Base-by-base conservation (phyloP, 2,113 vertebrate genomes). In the Nycticryphes semicollaris region DNA sequence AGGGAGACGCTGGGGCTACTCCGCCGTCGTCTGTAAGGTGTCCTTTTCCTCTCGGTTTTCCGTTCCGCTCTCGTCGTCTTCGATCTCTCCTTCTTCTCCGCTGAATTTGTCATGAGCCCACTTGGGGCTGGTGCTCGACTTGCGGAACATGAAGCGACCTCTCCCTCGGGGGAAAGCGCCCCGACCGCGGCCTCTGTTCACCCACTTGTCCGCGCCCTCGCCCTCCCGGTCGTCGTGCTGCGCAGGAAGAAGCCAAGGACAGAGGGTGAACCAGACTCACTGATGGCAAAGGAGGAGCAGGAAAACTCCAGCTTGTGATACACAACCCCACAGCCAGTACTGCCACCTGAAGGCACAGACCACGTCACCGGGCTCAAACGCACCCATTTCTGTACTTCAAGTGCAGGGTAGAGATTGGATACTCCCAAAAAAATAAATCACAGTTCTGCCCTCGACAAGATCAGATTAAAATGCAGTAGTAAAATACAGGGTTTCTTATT, bases 71-170 rank as follows among this genome's bases (percentile, higher is more conserved):
- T 98, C 98, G 4, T 98, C 98, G 0, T 98, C 98, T 56, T 98
- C 98, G 7, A 98, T 97, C 78, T 98, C 98, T 69, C 99, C 98
- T 91, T 99, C 98, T 62, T 99, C 99, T 45, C 98, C 98, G 45
- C 98, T 99, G 97, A 99, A 99, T 93, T 99, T 99, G 97, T 99
- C 98, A 3, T 99, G 98, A 73, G 98, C 98, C 99, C 99, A 99
- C 74, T 98, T 99, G 96, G 98, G 98, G 67, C 97, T 98, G 97
- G 98, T 98, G 97, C 98, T 98, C 16, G 98, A 98, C 91, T 99
- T 99, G 30, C 99, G 98, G 95, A 99, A 98, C 97, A 99, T 98
- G 97, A 99, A 99, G 85, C 99, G 98, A 18, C 99, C 98, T 67
- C 98, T 98, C 12, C 98, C 98, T 3, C 98, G 98, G 28, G 98